Evolutionary conservation across 2,797 vertebrate species (phyloP).

Genomic region (Glossophaga mutica): DNA sequence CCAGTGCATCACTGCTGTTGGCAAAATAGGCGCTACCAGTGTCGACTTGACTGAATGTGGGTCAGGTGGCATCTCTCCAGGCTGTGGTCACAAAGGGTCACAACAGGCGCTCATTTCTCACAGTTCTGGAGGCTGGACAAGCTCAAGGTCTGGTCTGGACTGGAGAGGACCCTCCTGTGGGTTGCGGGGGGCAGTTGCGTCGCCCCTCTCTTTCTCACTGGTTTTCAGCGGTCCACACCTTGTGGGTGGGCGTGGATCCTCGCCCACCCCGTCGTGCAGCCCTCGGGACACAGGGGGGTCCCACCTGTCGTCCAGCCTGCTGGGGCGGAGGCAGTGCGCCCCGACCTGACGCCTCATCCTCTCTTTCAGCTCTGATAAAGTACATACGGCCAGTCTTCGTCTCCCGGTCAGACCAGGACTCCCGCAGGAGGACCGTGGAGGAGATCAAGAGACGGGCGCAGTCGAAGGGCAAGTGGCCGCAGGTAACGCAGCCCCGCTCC

Average conservation of each 20-base stretch:
- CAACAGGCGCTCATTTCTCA: not conserved
- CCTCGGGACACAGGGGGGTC: no score
- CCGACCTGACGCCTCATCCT: fast-evolving
- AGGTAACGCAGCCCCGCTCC: slow-evolving; percentile 82
- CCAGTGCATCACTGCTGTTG: not conserved
- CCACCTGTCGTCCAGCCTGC: fast-evolving
- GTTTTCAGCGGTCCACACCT: not conserved
- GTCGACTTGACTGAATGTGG: not conserved
- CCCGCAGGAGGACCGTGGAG: slow-evolving; percentile 96
- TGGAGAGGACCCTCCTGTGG: not conserved
- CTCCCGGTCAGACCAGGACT: slow-evolving; percentile 95
- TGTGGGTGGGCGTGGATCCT: fast-evolving
- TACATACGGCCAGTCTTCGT: slow-evolving; percentile 97
- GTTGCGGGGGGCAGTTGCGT: fast-evolving
- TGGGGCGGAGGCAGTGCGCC: fast-evolving
- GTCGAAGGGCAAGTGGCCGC: slow-evolving; percentile 93
- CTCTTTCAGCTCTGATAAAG: slow-evolving; percentile 92
- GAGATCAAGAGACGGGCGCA: slow-evolving; percentile 94
- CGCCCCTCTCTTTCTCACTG: not conserved
- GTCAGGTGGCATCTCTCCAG: no score
- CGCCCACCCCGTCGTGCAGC: fast-evolving
- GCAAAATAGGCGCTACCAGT: not conserved
- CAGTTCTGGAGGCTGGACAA: not conserved
- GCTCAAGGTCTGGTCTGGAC: not conserved
- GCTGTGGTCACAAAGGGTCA: not conserved